Evolutionary conservation across 1,140 invertebrate genomes (phyloP).

Genomic region (Diabrotica virgifera): DNA sequence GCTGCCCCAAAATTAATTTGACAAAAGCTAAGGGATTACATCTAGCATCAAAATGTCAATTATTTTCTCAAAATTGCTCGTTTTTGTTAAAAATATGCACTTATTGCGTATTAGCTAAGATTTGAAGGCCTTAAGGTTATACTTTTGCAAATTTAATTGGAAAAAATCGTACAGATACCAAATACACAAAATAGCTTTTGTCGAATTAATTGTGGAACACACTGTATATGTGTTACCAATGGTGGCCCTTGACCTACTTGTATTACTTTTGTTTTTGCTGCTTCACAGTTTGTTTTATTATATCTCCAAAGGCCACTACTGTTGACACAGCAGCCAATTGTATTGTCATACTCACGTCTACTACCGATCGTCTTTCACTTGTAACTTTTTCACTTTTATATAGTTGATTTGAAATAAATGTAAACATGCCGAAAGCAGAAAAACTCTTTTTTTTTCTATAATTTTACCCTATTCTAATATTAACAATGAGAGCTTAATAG

Average conservation of each 20-base stretch:
- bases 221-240: conserved; percentile 15
- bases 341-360: conserved; percentile 42
- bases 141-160: too few species aligned
- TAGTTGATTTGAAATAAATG: conserved; percentile 48
- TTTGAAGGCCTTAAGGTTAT: too few species aligned
- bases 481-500: too few species aligned
- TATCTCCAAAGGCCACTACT: conserved; percentile 18
- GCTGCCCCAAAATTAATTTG: too few species aligned
- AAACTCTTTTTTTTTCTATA: conserved; percentile 17
- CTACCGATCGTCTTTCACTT: conserved; percentile 48
- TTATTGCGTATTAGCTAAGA: too few species aligned
- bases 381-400: conserved; percentile 51
- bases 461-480: too few species aligned
- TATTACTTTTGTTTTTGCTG: conserved; percentile 14
- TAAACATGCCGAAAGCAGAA: conserved; percentile 46
- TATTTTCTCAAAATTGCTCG: too few species aligned
- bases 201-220: background rate
- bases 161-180: too few species aligned
- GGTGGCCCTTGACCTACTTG: conserved; percentile 11
- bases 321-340: conserved; percentile 29
- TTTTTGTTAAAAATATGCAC: too few species aligned
- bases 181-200: too few species aligned
- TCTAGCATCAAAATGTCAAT: too few species aligned
- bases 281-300: conserved; percentile 16
- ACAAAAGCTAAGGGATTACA: too few species aligned